A percentile compares a stretch with the other conserved stretches of the same genome.
Conservation (phyloP, 2,888 invertebrate species). For the Spilosoma lubricipeda region DNA sequence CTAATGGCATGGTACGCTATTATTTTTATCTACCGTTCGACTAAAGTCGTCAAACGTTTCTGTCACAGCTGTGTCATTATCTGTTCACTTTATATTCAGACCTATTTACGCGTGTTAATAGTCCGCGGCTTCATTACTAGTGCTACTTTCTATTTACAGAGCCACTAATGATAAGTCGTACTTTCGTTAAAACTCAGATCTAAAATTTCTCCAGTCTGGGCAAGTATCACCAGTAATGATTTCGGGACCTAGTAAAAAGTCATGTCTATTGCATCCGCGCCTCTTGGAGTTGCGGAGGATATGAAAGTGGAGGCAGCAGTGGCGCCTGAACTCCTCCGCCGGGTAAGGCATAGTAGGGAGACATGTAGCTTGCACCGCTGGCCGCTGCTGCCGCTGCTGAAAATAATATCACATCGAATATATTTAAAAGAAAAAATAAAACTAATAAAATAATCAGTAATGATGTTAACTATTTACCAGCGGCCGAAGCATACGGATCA, state of each 20-base stretch:
- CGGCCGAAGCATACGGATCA: slow-evolving; percentile 91
- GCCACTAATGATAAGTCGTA: slow-evolving; percentile 22
- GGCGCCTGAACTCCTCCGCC: slow-evolving; percentile 86
- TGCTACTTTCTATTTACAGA: slow-evolving; percentile 33
- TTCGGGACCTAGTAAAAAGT: slow-evolving; percentile 29
- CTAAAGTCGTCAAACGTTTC: slow-evolving; percentile 36
- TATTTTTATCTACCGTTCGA: slow-evolving; percentile 33
- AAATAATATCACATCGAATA: slow-evolving; percentile 30
- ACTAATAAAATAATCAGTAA: not conserved
- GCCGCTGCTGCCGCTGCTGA: slow-evolving; percentile 82
- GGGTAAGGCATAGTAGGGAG: slow-evolving; percentile 91
- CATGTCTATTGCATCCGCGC: slow-evolving; percentile 90
- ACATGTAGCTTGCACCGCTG: slow-evolving; percentile 90
- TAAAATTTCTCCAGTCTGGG: slow-evolving; percentile 24
- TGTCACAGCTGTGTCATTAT: slow-evolving; percentile 50
- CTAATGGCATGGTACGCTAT: slow-evolving; percentile 51
- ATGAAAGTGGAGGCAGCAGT: slow-evolving; percentile 88
- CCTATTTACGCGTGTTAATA: slow-evolving; percentile 35
- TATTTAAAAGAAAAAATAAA: not conserved
- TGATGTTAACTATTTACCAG: slow-evolving; percentile 81
- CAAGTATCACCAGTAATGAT: slow-evolving; percentile 41
- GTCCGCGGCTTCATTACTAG: slow-evolving; percentile 45
- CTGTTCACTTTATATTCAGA: slow-evolving; percentile 41
- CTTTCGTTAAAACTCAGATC: slow-evolving; percentile 47
- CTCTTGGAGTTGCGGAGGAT: slow-evolving; percentile 90